phyloP scores from a whole-genome alignment of 2,113 vertebrate genomes.

The Epinephelus lanceolatus region DNA sequence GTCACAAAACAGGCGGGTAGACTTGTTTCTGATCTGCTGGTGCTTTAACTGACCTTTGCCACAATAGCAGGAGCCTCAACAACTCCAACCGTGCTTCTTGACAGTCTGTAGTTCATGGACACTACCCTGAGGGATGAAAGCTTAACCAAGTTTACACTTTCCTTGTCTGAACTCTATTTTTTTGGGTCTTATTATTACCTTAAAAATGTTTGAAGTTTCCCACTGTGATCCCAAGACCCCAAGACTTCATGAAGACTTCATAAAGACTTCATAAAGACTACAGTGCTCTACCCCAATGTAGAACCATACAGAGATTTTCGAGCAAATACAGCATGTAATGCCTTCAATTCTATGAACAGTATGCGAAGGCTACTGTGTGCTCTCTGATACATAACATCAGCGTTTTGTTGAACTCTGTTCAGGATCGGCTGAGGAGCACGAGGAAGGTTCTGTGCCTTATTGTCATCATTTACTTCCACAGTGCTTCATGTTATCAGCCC shows the following conservation, averaged over 20 bases:
- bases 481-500: slow-evolving; percentile 30
- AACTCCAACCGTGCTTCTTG: slow-evolving; percentile 37
- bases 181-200: slow-evolving; percentile 24
- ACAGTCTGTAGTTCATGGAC: slow-evolving; percentile 36
- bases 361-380: neutral
- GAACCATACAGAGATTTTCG: neutral
- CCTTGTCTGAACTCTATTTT: slow-evolving; percentile 25
- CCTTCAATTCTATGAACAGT: slow-evolving; percentile 1
- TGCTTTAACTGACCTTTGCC: slow-evolving; percentile 61
- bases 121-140: slow-evolving; percentile 43
- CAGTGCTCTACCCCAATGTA: neutral
- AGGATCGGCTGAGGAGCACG: slow-evolving; percentile 12
- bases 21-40: slow-evolving; percentile 54
- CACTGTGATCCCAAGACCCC: slow-evolving; percentile 17
- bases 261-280: slow-evolving; percentile 39
- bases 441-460: slow-evolving; percentile 11
- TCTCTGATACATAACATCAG: neutral
- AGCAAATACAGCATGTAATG: neutral
- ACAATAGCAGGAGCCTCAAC: slow-evolving; percentile 28
- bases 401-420: slow-evolving; percentile 17
- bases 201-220: slow-evolving; percentile 30
- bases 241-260: slow-evolving; percentile 26
- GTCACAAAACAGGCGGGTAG: slow-evolving; percentile 28
- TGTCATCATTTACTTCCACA: slow-evolving; percentile 33
- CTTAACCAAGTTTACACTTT: slow-evolving; percentile 36